Conservation (phyloP, 1,140 invertebrate genomes). For the Drosophila burlai region DNA sequence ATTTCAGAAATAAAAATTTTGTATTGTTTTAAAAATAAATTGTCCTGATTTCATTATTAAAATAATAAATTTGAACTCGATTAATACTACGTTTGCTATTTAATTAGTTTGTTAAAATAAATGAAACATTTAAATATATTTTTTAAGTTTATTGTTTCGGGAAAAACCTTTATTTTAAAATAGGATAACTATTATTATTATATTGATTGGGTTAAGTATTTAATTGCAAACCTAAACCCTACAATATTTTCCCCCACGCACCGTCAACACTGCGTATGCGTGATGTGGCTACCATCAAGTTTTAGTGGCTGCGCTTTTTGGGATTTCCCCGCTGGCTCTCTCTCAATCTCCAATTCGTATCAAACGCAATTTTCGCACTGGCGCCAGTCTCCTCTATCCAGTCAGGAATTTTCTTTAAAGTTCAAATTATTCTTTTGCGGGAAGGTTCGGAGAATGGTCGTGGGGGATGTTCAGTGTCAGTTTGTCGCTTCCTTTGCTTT, state of each 20-base stretch:
- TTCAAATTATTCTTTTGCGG: slow-evolving; percentile 54
- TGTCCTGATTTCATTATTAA: no score
- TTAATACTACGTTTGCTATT: no score
- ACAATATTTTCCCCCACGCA: not conserved
- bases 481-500: slow-evolving; percentile 70
- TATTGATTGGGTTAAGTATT: not conserved
- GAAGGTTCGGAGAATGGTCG: slow-evolving; percentile 6
- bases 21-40: no score
- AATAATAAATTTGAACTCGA: no score
- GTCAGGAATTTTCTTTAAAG: slow-evolving; percentile 51
- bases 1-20: no score
- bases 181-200: not conserved
- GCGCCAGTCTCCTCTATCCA: slow-evolving; percentile 53
- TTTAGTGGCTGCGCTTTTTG: slow-evolving; percentile 20
- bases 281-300: slow-evolving; percentile 29
- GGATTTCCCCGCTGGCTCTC: slow-evolving; percentile 7
- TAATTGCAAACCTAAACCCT: not conserved
- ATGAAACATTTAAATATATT: not conserved
- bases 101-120: no score
- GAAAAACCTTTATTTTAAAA: not conserved
- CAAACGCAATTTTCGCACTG: slow-evolving; percentile 47
- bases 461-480: slow-evolving; percentile 53
- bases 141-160: no score
- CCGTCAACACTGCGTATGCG: slow-evolving; percentile 55
- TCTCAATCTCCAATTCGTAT: slow-evolving; percentile 39